A percentile compares a stretch with the other conserved stretches of the same genome.
Conservation (phyloP, 2,888 invertebrate genomes). For the Epicampocera succincta region DNA sequence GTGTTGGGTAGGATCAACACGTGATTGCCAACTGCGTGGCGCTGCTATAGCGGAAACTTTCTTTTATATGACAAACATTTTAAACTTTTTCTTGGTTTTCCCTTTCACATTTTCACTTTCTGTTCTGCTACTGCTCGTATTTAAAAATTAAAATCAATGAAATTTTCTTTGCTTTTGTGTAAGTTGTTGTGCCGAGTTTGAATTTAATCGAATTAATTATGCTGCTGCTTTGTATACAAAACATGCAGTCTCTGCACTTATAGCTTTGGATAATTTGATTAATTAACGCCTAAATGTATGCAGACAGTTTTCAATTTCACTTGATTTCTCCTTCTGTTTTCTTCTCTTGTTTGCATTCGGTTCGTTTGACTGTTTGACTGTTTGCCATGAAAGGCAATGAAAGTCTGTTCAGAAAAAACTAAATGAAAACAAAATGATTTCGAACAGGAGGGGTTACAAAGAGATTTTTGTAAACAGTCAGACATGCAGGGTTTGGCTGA, state of each 20-base stretch:
- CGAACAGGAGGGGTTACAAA: neutral
- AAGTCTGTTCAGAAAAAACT: constrained; percentile 1
- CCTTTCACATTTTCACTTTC: constrained; percentile 15
- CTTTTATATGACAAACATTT: no score
- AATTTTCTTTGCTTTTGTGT: constrained; percentile 28
- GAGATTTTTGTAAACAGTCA: neutral
- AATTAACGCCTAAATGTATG: constrained; percentile 70
- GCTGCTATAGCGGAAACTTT: no score
- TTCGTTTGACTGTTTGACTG: neutral
- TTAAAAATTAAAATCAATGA: constrained; percentile 19
- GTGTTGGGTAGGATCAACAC: no score
- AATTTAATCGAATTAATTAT: constrained; percentile 67
- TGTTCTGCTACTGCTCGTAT: neutral
- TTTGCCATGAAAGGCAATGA: no score
- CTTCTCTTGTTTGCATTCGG: constrained; percentile 1
- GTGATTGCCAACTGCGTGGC: no score
- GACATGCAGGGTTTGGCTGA: constrained; percentile 13
- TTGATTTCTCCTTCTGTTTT: constrained; percentile 29
- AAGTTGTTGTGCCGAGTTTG: constrained; percentile 23
- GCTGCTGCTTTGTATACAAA: constrained; percentile 56
- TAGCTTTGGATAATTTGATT: constrained; percentile 66
- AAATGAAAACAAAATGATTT: neutral
- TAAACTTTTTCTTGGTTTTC: no score
- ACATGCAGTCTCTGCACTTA: constrained; percentile 28
- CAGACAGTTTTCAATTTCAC: constrained; percentile 66